phyloP scores from a whole-genome alignment of 92 coral and sea anemone genomes.

The Zoanthus sansibaricus region DNA sequence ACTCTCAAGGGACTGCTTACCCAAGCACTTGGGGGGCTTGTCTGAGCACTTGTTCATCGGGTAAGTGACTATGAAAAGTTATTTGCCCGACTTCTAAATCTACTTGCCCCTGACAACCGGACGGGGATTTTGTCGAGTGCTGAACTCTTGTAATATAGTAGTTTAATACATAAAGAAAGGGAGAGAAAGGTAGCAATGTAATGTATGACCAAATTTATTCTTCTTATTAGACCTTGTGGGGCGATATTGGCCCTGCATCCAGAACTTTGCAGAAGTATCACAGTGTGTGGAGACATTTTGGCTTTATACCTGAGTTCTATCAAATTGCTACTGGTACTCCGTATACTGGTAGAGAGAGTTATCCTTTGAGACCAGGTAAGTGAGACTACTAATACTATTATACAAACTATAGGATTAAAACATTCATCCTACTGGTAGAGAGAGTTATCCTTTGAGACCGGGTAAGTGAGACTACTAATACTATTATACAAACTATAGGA shows the following conservation, averaged over 20 bases:
- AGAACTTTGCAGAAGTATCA: conserved; percentile 91
- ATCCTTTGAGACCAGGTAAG: conserved; percentile 96
- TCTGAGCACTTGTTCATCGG: too few species aligned
- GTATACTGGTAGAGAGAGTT: conserved; percentile 84
- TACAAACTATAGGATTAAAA: background rate
- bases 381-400: background rate
- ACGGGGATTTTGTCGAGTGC: too few species aligned
- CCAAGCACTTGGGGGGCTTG: too few species aligned
- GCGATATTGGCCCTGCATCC: conserved; percentile 95
- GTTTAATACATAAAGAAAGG: too few species aligned
- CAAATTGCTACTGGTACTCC: conserved; percentile 92
- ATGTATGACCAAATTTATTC: background rate
- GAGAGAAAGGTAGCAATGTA: too few species aligned
- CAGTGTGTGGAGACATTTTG: conserved; percentile 96
- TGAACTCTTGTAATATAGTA: too few species aligned
- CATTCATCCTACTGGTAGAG: conserved; percentile 37
- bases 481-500: background rate
- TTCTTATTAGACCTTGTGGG: conserved; percentile 78
- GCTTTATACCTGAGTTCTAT: conserved; percentile 96
- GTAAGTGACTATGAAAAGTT: too few species aligned
- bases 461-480: conserved; percentile 50
- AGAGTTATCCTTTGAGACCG: conserved; percentile 94
- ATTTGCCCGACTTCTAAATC: too few species aligned
- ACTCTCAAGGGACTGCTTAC: too few species aligned
- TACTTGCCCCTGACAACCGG: too few species aligned